Percentiles rank a stretch among this genome's conserved stretches.
phyloP scores from a whole-genome alignment of 2,113 vertebrate genomes.

The Ceuthmochares aereus region DNA sequence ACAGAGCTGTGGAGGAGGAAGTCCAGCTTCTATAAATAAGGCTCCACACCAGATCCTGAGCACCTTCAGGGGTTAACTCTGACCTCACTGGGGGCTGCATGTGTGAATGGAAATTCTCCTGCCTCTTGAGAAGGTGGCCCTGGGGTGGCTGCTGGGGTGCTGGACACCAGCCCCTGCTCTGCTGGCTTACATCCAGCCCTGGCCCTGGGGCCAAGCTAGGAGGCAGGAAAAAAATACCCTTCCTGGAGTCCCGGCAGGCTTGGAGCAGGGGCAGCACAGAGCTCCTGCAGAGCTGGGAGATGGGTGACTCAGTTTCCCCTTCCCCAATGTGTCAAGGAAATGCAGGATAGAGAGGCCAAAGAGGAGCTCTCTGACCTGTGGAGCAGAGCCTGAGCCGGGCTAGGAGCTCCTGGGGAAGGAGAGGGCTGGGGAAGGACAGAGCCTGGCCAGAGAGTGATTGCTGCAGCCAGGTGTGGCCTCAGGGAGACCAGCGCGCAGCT shows the following conservation, averaged over 20 bases:
- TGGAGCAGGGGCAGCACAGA: neutral
- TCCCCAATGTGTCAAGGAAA: neutral
- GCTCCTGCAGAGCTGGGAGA: neutral
- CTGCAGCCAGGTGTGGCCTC: accelerated
- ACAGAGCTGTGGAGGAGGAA: neutral
- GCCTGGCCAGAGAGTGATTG: accelerated
- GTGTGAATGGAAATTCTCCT: neutral
- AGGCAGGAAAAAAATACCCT: neutral
- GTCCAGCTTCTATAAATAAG: neutral
- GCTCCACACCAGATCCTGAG: neutral
- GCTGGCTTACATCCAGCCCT: neutral
- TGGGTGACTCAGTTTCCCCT: neutral
- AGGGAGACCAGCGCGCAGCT: accelerated
- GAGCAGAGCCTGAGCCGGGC: neutral
- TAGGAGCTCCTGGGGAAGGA: neutral
- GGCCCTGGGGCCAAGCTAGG: neutral
- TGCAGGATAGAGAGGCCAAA: neutral
- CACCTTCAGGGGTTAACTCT: neutral
- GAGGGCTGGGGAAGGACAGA: neutral
- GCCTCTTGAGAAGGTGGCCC: neutral
- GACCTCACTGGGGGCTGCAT: neutral
- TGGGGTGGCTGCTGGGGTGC: neutral
- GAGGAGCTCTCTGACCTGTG: accelerated
- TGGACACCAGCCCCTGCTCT: neutral
- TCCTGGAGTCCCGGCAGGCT: neutral